Evolutionary conservation across 1,140 invertebrate species (phyloP).

Genomic region (Phenacoccus solenopsis): DNA sequence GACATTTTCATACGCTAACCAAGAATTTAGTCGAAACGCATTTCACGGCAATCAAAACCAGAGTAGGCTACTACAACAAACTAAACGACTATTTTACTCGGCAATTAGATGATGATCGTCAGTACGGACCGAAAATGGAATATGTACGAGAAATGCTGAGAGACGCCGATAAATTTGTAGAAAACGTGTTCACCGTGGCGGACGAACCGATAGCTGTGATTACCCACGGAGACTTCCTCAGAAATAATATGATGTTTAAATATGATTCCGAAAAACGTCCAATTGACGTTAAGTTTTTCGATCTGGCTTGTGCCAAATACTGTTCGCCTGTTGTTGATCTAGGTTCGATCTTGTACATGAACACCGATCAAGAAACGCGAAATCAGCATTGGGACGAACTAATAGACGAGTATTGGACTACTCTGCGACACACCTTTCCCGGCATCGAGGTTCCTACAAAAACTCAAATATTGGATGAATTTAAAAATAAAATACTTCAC

Average conservation of each 20-base stretch:
- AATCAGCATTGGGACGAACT: slow-evolving; percentile 28
- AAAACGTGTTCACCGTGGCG: neutral
- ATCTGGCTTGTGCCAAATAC: slow-evolving; percentile 33
- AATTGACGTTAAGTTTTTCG: slow-evolving; percentile 32
- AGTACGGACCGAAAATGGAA: neutral
- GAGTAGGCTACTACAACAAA: neutral
- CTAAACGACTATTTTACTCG: neutral
- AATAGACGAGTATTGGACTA: slow-evolving; percentile 31
- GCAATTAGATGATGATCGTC: neutral
- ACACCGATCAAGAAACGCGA: slow-evolving; percentile 26
- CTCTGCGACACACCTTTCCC: slow-evolving; percentile 18
- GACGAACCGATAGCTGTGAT: slow-evolving; percentile 31
- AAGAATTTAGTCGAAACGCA: neutral
- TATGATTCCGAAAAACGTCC: slow-evolving; percentile 22
- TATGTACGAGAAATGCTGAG: neutral
- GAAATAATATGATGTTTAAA: slow-evolving; percentile 32
- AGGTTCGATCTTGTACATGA: slow-evolving; percentile 34
- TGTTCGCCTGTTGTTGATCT: slow-evolving; percentile 33
- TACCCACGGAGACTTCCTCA: slow-evolving; percentile 35
- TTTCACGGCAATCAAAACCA: neutral
- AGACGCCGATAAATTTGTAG: neutral
- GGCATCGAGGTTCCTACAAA: slow-evolving; percentile 23
- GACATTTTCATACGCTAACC: neutral
- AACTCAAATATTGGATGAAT: slow-evolving; percentile 30
- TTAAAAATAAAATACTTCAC: slow-evolving; percentile 28